These are phyloP conservation scores for Tenthredo scrophulariae DNA, from an alignment of 2,888 invertebrate genomes.

Conservation along the genomic window DNA sequence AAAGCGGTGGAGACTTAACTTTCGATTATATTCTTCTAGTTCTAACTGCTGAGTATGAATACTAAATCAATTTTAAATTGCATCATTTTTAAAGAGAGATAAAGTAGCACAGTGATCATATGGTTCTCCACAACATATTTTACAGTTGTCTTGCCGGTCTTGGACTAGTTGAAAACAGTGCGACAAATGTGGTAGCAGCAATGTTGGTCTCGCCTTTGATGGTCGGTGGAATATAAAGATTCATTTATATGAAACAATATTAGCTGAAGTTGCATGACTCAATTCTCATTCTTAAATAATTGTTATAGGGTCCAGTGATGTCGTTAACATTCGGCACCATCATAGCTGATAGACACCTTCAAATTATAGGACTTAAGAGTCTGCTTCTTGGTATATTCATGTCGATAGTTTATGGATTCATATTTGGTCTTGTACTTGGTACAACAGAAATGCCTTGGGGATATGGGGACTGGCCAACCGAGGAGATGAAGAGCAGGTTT, in stretches of 20 bases:
- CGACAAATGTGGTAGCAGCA: conserved; percentile 89
- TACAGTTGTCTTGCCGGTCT: conserved; percentile 89
- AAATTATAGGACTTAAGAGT: conserved; percentile 86
- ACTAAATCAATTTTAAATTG: neutral
- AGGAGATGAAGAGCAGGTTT: conserved; percentile 89
- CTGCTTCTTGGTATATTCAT: conserved; percentile 85
- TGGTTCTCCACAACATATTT: neutral
- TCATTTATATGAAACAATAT: neutral
- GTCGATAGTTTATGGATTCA: conserved; percentile 89
- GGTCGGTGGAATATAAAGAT: conserved; percentile 71
- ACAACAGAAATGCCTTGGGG: conserved; percentile 89
- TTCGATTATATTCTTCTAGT: conserved; percentile 91
- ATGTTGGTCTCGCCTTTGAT: conserved; percentile 89
- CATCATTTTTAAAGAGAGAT: neutral
- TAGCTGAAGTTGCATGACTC: neutral
- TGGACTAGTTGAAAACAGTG: conserved; percentile 90
- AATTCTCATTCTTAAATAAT: neutral
- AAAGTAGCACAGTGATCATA: neutral
- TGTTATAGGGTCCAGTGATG: conserved; percentile 87
- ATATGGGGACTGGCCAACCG: conserved; percentile 88
- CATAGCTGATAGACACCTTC: conserved; percentile 86
- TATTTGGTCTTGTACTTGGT: conserved; percentile 87
- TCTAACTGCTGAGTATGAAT: conserved; percentile 89
- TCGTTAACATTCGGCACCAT: conserved; percentile 92
- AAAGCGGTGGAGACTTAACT: conserved; percentile 88